Percentiles rank a stretch among this genome's conserved stretches.
Evolutionary conservation across 2,888 invertebrate genomes (phyloP).

Genomic region (Sphaerophoria rueppellii): DNA sequence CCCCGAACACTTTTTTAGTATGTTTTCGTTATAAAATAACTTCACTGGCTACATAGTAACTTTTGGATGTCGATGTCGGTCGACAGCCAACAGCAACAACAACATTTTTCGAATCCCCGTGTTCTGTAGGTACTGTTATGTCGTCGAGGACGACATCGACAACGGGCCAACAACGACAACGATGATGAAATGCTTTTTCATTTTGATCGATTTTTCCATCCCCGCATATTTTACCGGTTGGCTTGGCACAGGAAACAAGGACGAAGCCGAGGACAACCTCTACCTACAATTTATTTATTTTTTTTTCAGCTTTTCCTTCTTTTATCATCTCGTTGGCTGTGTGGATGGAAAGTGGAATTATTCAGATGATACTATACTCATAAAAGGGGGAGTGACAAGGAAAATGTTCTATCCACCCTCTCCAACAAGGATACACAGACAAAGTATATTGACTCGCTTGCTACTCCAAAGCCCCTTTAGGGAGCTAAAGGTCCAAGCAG

Average conservation of each 20-base stretch:
- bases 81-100: not conserved
- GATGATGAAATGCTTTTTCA: conserved; percentile 71
- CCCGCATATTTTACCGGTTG: conserved; percentile 19
- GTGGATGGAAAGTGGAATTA: conserved; percentile 55
- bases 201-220: conserved; percentile 71
- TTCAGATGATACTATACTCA: conserved; percentile 36
- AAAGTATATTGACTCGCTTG: not conserved
- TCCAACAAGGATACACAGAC: conserved; percentile 19
- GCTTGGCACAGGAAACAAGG: not conserved
- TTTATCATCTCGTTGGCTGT: conserved; percentile 9
- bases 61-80: conserved; percentile 24
- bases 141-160: conserved; percentile 22
- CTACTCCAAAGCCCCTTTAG: not conserved
- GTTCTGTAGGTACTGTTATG: not conserved
- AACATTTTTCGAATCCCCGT: conserved; percentile 1
- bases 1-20: not conserved
- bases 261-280: conserved; percentile 1
- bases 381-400: conserved; percentile 44
- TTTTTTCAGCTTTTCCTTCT: conserved; percentile 6
- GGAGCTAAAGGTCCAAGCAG: not conserved
- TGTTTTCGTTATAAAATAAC: conserved; percentile 14
- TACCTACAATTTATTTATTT: conserved; percentile 41
- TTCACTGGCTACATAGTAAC: conserved; percentile 11
- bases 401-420: conserved; percentile 21
- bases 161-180: conserved; percentile 7